These are phyloP conservation scores for Bombus terrestris DNA, from an alignment of 1,140 invertebrate genomes.

Conservation along the genomic window DNA sequence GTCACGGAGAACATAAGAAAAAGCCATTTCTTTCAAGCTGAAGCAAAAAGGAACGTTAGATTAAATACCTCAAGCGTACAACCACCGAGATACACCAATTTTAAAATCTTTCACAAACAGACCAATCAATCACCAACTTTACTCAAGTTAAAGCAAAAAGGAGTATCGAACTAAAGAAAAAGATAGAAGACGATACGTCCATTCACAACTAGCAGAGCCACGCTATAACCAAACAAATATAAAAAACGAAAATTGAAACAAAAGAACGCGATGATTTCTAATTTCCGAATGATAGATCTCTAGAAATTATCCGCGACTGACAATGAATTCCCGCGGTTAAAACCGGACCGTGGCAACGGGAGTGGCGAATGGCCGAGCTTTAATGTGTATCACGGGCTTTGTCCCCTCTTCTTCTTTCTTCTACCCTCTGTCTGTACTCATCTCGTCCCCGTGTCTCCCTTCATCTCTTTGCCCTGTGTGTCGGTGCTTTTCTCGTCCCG, in stretches of 20 bases:
- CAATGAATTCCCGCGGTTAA: background rate
- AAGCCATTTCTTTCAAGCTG: too few species aligned
- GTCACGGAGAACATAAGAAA: too few species aligned
- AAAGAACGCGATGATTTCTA: background rate
- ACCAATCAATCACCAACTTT: too few species aligned
- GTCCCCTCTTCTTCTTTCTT: conserved; percentile 18
- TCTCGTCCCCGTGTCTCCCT: conserved; percentile 40
- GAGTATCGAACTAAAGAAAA: too few species aligned
- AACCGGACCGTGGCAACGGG: background rate
- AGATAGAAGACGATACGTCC: too few species aligned
- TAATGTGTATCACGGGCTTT: conserved; percentile 27
- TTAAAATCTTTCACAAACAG: too few species aligned
- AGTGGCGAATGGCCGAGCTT: background rate
- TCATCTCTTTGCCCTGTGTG: conserved; percentile 32
- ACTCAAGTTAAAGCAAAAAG: too few species aligned
- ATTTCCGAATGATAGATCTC: background rate
- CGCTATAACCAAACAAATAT: background rate
- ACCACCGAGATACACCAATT: too few species aligned
- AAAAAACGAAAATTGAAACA: background rate
- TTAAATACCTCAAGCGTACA: too few species aligned
- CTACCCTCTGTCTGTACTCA: conserved; percentile 4
- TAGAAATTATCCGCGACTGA: background rate
- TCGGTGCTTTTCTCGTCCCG: conserved; percentile 60
- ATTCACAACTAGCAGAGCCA: too few species aligned
- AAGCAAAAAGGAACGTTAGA: too few species aligned